These are phyloP conservation scores for Notocelia uddmanniana DNA, from an alignment of 2,888 invertebrate genomes.

Conservation along the genomic window DNA sequence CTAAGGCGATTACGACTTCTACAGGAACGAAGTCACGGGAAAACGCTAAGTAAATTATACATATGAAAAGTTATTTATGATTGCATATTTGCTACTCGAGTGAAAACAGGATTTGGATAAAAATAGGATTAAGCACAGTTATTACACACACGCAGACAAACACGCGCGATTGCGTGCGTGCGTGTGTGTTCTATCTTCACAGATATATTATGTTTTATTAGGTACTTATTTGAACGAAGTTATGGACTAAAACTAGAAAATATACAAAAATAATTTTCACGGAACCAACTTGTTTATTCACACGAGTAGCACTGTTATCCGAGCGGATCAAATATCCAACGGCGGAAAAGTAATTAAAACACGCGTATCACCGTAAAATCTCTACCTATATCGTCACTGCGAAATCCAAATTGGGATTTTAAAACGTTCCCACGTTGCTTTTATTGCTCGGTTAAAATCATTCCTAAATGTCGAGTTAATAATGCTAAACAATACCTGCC, in stretches of 20 bases:
- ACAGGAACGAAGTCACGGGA: no score
- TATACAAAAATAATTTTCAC: neutral
- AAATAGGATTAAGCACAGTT: no score
- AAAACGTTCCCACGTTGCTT: neutral
- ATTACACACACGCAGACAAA: no score
- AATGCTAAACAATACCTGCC: constrained; percentile 31
- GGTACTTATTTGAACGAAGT: neutral
- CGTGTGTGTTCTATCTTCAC: no score
- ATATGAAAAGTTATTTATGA: no score
- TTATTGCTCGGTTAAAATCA: neutral
- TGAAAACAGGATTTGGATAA: no score
- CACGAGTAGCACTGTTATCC: neutral
- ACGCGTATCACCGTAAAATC: neutral
- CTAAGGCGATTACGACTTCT: no score
- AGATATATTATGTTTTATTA: no score
- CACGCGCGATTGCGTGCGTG: no score
- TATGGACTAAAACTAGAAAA: neutral
- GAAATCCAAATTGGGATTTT: neutral
- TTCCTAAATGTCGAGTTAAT: constrained; percentile 17
- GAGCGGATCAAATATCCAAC: neutral
- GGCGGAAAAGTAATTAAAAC: neutral
- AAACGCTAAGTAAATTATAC: no score
- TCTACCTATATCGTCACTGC: no score
- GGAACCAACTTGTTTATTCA: constrained; percentile 1
- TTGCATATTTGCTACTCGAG: no score